Base-by-base conservation (phyloP, 2,113 vertebrate genomes). In the Miniopterus natalensis region DNA sequence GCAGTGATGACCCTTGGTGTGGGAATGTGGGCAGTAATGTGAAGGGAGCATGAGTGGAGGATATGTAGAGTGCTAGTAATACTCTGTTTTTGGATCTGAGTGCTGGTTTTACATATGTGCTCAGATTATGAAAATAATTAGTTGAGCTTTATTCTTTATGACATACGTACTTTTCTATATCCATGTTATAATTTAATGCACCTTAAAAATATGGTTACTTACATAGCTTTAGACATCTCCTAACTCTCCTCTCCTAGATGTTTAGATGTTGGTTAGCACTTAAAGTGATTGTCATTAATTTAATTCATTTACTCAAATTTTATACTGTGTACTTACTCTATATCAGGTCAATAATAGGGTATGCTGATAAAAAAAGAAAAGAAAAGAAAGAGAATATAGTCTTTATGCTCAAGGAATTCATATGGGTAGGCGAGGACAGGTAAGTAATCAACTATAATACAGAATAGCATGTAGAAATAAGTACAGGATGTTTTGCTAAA, bases 121-220 rank as follows among this genome's bases (percentile, higher is more conserved):
- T 90, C 70, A 81, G 23, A 84, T 68, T 84, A 88, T 88, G n/a
- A 79, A 91, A 95, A 78, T 8, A 75, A 45, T 49, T 55, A 21
- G 47, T 71, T 92, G 42, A 74, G 1, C 4, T 93, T 9, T 40
- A 65, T 3, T 65, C 6, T 94, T 36, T 66, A 88, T 25, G 17
- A 81, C 51, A 47, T 47, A 61, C 42, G 11, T 53, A 73, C 17
- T 66, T 80, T 75, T 47, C 25, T 57, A n/a, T 61, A 77, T 71
- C 8, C 17, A 21, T 59, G 6, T 61, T 47, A 31, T 77, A 63
- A 83, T 78, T 63, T 77, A 90, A 88, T 55, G 3, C 1, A 75
- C 25, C 74, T 88, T 74, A 84, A 80, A 51, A 73, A 29, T 63
- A 45, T 51, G 4, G 55, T 74, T 80, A 70, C 8, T 66, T 40